These are phyloP conservation scores for Lagorchestes hirsutus DNA, from an alignment of 2,797 vertebrate species.

Conservation along the genomic window DNA sequence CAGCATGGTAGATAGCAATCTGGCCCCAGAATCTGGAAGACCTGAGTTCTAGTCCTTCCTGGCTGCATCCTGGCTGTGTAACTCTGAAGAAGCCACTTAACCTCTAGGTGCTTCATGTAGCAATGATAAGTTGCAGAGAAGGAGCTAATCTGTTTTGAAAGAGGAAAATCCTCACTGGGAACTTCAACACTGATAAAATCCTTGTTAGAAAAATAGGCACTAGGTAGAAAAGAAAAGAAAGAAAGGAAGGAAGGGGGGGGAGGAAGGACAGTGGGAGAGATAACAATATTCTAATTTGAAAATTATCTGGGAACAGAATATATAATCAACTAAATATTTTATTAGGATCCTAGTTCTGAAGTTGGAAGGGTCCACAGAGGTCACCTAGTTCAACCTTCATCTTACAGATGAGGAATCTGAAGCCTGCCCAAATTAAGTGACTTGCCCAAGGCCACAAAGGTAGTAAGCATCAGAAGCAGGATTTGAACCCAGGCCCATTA, in stretches of 20 bases:
- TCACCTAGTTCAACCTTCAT: background rate
- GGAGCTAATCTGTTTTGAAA: background rate
- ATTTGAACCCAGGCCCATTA: background rate
- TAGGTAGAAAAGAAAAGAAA: no score
- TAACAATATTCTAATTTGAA: background rate
- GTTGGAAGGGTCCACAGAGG: background rate
- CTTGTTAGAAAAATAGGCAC: background rate
- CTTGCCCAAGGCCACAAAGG: background rate
- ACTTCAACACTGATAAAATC: background rate
- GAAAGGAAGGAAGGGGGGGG: no score
- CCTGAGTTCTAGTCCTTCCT: background rate
- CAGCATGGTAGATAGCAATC: no score
- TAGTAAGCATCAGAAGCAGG: background rate
- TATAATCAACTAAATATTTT: background rate
- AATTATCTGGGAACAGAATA: background rate
- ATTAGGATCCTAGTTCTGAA: background rate
- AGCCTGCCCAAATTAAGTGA: background rate
- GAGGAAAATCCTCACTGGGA: background rate
- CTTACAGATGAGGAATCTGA: background rate
- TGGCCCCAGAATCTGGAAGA: no score
- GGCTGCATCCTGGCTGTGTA: background rate
- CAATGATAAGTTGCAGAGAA: background rate
- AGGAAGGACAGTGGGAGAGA: background rate
- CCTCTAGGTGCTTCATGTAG: background rate
- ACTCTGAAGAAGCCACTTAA: background rate